Base-by-base conservation (phyloP, 2,113 vertebrate species). In the Melanerpes aurifrons region DNA sequence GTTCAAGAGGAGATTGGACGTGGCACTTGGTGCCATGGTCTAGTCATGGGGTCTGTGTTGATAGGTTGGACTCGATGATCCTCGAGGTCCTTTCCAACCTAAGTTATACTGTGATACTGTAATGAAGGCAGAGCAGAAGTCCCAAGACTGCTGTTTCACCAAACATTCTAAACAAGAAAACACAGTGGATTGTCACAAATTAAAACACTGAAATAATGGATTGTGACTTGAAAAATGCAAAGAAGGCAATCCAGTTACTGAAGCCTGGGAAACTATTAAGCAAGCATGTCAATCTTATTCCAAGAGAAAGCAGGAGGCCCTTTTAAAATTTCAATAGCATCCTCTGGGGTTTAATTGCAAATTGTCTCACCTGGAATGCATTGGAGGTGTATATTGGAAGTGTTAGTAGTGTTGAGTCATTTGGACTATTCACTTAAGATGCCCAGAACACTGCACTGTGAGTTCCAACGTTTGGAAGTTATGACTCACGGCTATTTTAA, bases 401-500 rank as follows among this genome's bases (percentile, higher is more conserved):
- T 22, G 17, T 82, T 87, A 63, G 76, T 87, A 59, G 58, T 77
- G 77, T 29, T 93, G 73, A 94, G 57, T 94, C 72, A 92, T 92
- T 91, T 90, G 76, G 74, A 81, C 32, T 82, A 64, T 85, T 92
- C 86, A 89, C 58, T 89, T 61, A 93, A 90, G 62, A 84, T 10
- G 32, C 28, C 86, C 92, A 79, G 79, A 91, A 94, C 72, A 82
- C 32, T 58, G 43, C 45, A 85, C 75, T 56, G 58, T 87, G 92
- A 89, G 63, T 93, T 95, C 76, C 84, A 93, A 56, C 35, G 73
- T 88, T 86, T 92, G 59, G 86, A 94, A 88, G 73, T 64, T 92
- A 91, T 83, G 82, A 81, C 93, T 87, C 35, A 35, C 5, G 1
- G 69, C 84, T 95, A 82, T 93, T 94, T 93, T 90, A 67, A 94